Evolutionary conservation across 2,888 invertebrate genomes (phyloP).

Genomic region (Xestia ashworthii): DNA sequence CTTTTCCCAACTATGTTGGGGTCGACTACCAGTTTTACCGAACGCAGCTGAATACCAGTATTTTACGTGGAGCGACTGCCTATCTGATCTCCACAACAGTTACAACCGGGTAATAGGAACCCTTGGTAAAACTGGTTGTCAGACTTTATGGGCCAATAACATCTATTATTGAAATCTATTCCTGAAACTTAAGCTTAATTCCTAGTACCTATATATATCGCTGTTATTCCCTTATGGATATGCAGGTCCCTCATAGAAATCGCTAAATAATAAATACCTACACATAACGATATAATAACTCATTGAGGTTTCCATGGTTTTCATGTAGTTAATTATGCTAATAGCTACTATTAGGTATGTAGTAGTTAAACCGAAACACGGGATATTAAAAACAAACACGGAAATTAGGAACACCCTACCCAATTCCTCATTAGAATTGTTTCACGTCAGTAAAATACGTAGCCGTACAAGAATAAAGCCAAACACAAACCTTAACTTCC

Average conservation of each 20-base stretch:
- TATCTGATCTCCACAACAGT: no score
- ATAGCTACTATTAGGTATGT: neutral
- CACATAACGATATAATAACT: neutral
- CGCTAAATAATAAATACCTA: neutral
- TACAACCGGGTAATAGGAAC: no score
- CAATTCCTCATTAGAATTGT: conserved; percentile 22
- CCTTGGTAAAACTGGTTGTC: no score
- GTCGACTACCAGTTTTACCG: no score
- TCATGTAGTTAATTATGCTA: neutral
- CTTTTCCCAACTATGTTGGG: no score
- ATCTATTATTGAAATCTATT: neutral
- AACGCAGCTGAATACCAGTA: no score
- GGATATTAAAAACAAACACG: conserved; percentile 5
- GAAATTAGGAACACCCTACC: neutral
- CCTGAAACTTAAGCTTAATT: neutral
- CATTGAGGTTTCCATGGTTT: neutral
- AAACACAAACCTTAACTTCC: conserved; percentile 41
- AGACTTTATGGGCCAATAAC: neutral
- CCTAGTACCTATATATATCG: neutral
- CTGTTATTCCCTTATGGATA: neutral
- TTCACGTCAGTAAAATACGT: conserved; percentile 22
- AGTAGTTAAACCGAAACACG: neutral
- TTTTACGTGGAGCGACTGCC: no score
- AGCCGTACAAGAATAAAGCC: conserved; percentile 37
- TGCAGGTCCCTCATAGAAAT: neutral